These are phyloP conservation scores for Calypte anna DNA, from an alignment of 2,113 vertebrate genomes.

Conservation along the genomic window DNA sequence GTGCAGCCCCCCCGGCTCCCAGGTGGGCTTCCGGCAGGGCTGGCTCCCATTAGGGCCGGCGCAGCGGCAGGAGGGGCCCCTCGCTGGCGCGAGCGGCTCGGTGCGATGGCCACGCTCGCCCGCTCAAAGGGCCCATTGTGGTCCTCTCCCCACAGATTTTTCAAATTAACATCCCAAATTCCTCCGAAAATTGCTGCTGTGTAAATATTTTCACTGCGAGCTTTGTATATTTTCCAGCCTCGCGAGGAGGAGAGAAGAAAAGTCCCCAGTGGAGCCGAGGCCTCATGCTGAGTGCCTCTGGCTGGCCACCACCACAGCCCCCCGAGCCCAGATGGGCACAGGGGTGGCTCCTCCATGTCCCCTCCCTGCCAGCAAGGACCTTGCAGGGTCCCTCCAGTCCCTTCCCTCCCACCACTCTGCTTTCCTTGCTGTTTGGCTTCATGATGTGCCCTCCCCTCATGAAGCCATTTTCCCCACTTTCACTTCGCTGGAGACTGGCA, in stretches of 20 bases:
- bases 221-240: slow-evolving; percentile 73
- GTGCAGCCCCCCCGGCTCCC: slow-evolving; percentile 17
- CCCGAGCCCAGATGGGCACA: rapidly evolving
- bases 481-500: not conserved
- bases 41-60: slow-evolving; percentile 72
- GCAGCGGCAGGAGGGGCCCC: slow-evolving; percentile 63
- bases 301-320: not conserved
- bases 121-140: slow-evolving; percentile 85
- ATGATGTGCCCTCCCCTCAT: rapidly evolving
- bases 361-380: not conserved
- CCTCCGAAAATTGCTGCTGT: slow-evolving; percentile 76
- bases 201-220: slow-evolving; percentile 81
- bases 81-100: slow-evolving; percentile 59
- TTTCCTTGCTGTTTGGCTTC: not conserved
- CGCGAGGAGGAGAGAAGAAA: slow-evolving; percentile 32
- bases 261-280: not conserved
- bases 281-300: not conserved
- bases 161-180: slow-evolving; percentile 78
- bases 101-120: slow-evolving; percentile 35
- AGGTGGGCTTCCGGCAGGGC: slow-evolving; percentile 78
- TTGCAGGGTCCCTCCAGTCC: not conserved
- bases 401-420: not conserved
- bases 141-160: slow-evolving; percentile 68
- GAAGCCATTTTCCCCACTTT: not conserved
- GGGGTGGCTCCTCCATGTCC: not conserved